Evolutionary conservation across 1,140 invertebrate genomes (phyloP), one percentile per base, ranked within the genome.

Genomic region (Aporrectodea caliginosa): DNA sequence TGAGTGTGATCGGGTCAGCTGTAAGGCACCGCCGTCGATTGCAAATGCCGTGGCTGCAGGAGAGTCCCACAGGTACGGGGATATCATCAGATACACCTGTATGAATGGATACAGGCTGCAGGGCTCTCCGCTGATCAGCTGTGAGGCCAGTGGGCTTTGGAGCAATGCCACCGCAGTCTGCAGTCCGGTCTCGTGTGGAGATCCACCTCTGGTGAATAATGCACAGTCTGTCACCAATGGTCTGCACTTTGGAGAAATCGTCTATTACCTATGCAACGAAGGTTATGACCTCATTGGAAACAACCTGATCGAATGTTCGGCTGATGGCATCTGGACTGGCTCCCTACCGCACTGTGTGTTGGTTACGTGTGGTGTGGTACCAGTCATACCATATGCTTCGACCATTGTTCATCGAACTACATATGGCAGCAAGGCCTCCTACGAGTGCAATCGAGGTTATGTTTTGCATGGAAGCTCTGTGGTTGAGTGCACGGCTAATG

Each of bases 201-300:
- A 73, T 16, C 85, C 85, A 6, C 77, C 78, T 14, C 32, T 73
- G 14, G 43, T 81, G 22, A 35, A 69, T 1, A 81, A 83, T 78
- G 85, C 83, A 1, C 80, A 77, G 1, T 0, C 58, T 16, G 16
- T 27, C 2, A 82, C 82, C 16, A 79, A 69, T 22, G 35, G 79
- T 73, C 81, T 80, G 71, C 78, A 33, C 32, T 84, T 81, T 71
- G 70, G 73, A 12, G 80, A 80, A 29, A 77, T 12, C 2, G 80
- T 86, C 12, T 29, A 35, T n/a, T 87, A 86, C 75, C 72, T 27
- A n/a, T 88, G 87, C 78, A 58, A 85, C 16, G 35, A 79, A 83
- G 96, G 97, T 85, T 87, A 85, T 73, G 75, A 80, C 68, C 27
- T 87, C 16, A 76, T 79, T 29, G 88, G 87, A 27, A 81, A 84